Evolutionary conservation across 2,888 invertebrate genomes (phyloP).

Genomic region (Iphiclides podalirius): DNA sequence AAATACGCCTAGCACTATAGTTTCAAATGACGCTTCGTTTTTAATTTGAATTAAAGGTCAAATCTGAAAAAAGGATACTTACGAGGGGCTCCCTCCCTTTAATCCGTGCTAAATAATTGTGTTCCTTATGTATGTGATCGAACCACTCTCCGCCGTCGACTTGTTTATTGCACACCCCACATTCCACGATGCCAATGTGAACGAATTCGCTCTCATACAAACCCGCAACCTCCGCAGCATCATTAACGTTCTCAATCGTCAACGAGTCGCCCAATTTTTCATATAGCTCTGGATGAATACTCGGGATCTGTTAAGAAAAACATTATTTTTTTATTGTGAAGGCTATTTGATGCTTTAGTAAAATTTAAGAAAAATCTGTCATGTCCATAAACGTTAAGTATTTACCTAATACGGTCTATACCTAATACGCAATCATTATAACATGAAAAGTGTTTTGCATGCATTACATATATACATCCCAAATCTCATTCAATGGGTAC

Average conservation of each 20-base stretch:
- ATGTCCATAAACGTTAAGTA: too few relatives aligned
- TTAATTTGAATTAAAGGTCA: too few relatives aligned
- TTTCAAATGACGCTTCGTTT: too few relatives aligned
- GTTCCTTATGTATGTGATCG: conserved; percentile 69
- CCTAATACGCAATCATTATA: too few relatives aligned
- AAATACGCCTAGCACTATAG: too few relatives aligned
- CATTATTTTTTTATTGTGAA: background rate
- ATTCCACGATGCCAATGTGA: conserved; percentile 30
- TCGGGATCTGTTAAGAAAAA: background rate
- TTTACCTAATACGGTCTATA: too few relatives aligned
- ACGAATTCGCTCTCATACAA: background rate
- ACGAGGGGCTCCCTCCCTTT: conserved; percentile 74
- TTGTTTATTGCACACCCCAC: conserved; percentile 59
- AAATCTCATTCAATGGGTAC: too few relatives aligned
- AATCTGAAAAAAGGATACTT: too few relatives aligned
- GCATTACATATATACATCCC: too few relatives aligned
- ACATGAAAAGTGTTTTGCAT: too few relatives aligned
- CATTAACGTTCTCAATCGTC: background rate
- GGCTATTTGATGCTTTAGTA: too few relatives aligned
- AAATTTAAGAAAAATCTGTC: too few relatives aligned
- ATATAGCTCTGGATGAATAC: background rate
- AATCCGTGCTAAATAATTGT: conserved; percentile 81
- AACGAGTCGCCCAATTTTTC: background rate
- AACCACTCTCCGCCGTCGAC: conserved; percentile 61
- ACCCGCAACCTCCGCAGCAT: background rate